Evolutionary conservation across 2,888 invertebrate species (phyloP).

Genomic region (Elegia similella): DNA sequence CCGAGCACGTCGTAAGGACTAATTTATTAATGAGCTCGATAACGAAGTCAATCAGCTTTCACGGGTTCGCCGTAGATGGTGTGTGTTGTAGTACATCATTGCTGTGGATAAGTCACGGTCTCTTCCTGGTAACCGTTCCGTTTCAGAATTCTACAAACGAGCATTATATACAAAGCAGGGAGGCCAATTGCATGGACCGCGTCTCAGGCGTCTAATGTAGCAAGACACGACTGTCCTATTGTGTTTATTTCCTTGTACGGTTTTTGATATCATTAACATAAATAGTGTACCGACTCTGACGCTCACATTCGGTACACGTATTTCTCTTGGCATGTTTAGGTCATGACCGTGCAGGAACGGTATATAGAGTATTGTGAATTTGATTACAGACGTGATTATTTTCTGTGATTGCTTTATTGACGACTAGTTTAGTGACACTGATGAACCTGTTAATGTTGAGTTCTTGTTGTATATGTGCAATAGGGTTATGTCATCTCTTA

Average conservation of each 20-base stretch:
- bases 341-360: conserved; percentile 44
- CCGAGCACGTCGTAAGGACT: conserved; percentile 14
- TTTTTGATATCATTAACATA: conserved; percentile 77
- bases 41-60: conserved; percentile 65
- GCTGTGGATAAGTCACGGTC: conserved; percentile 65
- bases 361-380: conserved; percentile 47
- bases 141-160: conserved; percentile 73
- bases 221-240: conserved; percentile 76
- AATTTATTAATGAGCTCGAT: conserved; percentile 46
- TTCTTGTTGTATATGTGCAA: neutral
- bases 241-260: conserved; percentile 77
- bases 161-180: conserved; percentile 76
- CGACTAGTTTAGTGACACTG: neutral
- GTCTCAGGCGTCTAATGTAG: conserved; percentile 70
- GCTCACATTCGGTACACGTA: conserved; percentile 68
- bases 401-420: conserved; percentile 11
- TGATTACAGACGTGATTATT: conserved; percentile 30
- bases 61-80: conserved; percentile 58
- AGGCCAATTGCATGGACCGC: conserved; percentile 66
- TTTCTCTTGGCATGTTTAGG: conserved; percentile 52
- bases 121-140: conserved; percentile 66
- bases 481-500: neutral
- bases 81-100: conserved; percentile 54
- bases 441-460: neutral
- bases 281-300: conserved; percentile 63